phyloP scores from a whole-genome alignment of 2,797 vertebrate species.

The Brachymystax lenok region DNA sequence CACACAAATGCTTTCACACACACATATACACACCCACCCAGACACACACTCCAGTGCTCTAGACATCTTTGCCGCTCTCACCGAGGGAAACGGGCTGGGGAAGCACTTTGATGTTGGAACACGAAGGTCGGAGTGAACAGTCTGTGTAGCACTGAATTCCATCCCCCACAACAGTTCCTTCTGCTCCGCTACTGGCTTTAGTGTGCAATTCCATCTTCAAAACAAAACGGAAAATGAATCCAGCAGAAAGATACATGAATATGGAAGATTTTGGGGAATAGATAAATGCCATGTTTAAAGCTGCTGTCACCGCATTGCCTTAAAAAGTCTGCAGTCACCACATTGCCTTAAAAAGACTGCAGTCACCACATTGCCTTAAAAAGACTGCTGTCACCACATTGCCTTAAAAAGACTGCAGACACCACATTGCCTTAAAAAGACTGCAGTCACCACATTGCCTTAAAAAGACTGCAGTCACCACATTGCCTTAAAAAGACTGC shows the following conservation, averaged over 20 bases:
- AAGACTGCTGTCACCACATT: slow-evolving; percentile 51
- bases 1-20: background rate
- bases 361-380: slow-evolving; percentile 46
- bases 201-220: slow-evolving; percentile 67
- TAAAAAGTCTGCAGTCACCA: slow-evolving; percentile 47
- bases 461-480: slow-evolving; percentile 36
- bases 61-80: slow-evolving; percentile 70
- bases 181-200: slow-evolving; percentile 61
- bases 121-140: slow-evolving; percentile 76
- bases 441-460: slow-evolving; percentile 45
- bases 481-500: slow-evolving; percentile 17
- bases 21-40: background rate
- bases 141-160: slow-evolving; percentile 78
- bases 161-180: slow-evolving; percentile 77
- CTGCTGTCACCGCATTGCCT: slow-evolving; percentile 45
- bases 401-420: slow-evolving; percentile 27
- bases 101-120: slow-evolving; percentile 78
- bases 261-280: slow-evolving; percentile 58
- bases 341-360: slow-evolving; percentile 46
- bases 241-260: slow-evolving; percentile 51
- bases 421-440: slow-evolving; percentile 29
- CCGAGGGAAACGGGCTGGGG: slow-evolving; percentile 72
- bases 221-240: slow-evolving; percentile 54
- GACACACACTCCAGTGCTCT: slow-evolving; percentile 52
- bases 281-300: slow-evolving; percentile 62